Percentiles rank a stretch among this genome's conserved stretches.
Conservation (phyloP, 1,140 invertebrate species). For the Dreissena polymorpha region DNA sequence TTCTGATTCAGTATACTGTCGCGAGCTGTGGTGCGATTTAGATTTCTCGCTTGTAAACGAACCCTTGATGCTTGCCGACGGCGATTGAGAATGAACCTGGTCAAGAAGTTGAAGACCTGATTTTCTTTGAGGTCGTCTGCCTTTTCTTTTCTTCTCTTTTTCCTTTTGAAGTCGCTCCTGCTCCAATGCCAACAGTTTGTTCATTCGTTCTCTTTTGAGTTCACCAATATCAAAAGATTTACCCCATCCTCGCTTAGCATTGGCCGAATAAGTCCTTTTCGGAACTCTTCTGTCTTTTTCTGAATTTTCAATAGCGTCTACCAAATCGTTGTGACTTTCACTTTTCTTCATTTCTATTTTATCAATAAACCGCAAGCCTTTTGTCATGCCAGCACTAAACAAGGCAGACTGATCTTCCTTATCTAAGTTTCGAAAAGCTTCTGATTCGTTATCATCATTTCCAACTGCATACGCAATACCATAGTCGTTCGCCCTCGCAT, state of each 20-base stretch:
- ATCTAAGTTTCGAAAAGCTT: constrained; percentile 61
- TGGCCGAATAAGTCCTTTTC: constrained; percentile 52
- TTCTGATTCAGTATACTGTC: constrained; percentile 35
- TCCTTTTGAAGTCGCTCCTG: constrained; percentile 40
- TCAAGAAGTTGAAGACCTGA: not conserved
- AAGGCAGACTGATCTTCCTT: constrained; percentile 60
- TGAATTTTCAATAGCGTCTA: not conserved
- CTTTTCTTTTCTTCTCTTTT: constrained; percentile 13
- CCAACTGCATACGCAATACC: constrained; percentile 13
- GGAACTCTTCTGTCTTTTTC: not conserved
- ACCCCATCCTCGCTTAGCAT: constrained; percentile 52
- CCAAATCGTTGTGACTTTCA: constrained; percentile 60
- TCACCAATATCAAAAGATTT: constrained; percentile 62
- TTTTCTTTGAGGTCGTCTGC: not conserved
- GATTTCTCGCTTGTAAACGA: not conserved
- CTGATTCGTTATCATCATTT: constrained; percentile 44
- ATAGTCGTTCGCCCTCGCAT: constrained; percentile 42
- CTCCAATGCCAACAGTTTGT: constrained; percentile 34
- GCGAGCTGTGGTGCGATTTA: constrained; percentile 24
- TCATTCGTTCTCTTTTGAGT: constrained; percentile 51
- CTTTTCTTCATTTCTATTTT: constrained; percentile 60
- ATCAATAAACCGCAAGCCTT: constrained; percentile 53
- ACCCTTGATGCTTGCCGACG: not conserved
- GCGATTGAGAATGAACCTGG: not conserved
- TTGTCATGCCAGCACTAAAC: constrained; percentile 45